Conservation (phyloP, 2,113 vertebrate genomes). For the Taurulus bubalis region DNA sequence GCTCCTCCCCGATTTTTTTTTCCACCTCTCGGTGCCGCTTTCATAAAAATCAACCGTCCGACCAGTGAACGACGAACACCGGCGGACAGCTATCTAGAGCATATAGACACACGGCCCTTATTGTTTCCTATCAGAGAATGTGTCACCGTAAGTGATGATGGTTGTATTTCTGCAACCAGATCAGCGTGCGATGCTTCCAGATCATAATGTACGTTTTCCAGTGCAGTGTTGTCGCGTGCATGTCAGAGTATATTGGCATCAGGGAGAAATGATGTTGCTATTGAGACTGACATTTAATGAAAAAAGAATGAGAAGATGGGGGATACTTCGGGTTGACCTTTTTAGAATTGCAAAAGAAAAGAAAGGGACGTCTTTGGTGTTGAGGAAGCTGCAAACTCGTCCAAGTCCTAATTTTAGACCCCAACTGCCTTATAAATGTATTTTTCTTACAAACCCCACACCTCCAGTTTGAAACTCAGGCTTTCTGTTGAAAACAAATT, state of each 20-base stretch:
- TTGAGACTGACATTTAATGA: too few species aligned
- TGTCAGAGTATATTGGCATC: neutral
- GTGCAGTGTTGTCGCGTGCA: neutral
- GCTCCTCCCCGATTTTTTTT: slow-evolving; percentile 49
- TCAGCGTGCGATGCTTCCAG: neutral
- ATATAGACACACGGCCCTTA: neutral
- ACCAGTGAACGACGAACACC: slow-evolving; percentile 15
- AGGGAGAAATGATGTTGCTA: neutral
- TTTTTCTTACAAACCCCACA: neutral
- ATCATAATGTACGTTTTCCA: slow-evolving; percentile 3
- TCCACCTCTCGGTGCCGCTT: slow-evolving; percentile 29
- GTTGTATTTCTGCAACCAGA: slow-evolving; percentile 14
- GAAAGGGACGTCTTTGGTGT: neutral
- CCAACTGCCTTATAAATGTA: neutral
- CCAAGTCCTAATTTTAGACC: too few species aligned
- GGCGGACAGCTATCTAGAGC: neutral
- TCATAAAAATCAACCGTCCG: neutral
- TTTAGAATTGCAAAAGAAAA: neutral
- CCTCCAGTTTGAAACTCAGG: neutral
- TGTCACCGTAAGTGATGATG: neutral
- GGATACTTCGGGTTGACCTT: neutral
- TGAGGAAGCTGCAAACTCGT: neutral
- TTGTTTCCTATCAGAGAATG: neutral
- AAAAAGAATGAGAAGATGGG: neutral
- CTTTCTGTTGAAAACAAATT: neutral